phyloP scores from a whole-genome alignment of 2,113 vertebrate species.

The Charina bottae region DNA sequence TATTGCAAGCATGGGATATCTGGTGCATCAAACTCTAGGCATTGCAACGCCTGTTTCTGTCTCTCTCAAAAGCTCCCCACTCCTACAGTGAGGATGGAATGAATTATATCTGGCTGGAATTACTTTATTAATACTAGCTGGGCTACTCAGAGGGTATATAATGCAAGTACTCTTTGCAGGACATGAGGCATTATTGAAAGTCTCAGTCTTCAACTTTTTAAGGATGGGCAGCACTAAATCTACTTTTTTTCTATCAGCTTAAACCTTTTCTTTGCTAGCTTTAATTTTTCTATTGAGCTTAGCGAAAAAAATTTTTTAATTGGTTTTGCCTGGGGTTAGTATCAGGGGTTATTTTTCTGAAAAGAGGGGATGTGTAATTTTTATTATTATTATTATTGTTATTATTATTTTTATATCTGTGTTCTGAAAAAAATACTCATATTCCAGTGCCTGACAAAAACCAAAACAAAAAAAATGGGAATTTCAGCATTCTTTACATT shows the following conservation, averaged over 20 bases:
- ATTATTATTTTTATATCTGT: slow-evolving; percentile 47
- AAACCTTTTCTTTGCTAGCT: slow-evolving; percentile 16
- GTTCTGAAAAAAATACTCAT: slow-evolving; percentile 56
- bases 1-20: neutral
- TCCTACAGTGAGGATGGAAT: neutral
- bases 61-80: neutral
- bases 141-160: neutral
- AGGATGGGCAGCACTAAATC: neutral
- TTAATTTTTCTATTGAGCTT: slow-evolving; percentile 26
- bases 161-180: neutral
- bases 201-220: slow-evolving; percentile 7
- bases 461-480: slow-evolving; percentile 41
- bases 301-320: neutral
- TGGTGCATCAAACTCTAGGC: neutral
- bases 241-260: neutral
- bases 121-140: neutral
- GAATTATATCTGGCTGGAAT: neutral
- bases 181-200: slow-evolving; percentile 4
- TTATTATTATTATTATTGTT: slow-evolving; percentile 25
- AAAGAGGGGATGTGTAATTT: slow-evolving; percentile 31
- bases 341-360: slow-evolving; percentile 42
- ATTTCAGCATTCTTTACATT: slow-evolving; percentile 42
- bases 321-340: slow-evolving; percentile 27
- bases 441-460: slow-evolving; percentile 75
- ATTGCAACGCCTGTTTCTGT: neutral